Base-by-base conservation (phyloP, 1,140 invertebrate species). In the Andrena cerasifolii region DNA sequence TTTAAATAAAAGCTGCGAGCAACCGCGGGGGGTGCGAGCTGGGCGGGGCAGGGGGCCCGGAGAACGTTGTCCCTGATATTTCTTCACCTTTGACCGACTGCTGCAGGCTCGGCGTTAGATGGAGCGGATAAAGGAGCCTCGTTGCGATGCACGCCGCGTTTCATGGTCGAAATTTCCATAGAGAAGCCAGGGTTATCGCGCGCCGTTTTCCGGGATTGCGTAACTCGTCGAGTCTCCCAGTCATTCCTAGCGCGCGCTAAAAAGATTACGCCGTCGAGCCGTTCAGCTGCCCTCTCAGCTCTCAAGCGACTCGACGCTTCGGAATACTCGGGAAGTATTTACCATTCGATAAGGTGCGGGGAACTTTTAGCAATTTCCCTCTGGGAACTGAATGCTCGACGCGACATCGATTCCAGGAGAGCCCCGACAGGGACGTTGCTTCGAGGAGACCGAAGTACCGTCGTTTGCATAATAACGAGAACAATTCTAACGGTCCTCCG, bases 161-260 rank as follows among this genome's bases (percentile, higher is more conserved):
- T 87, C 84, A 85, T 72, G 87, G 87, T 81, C 87, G 65, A 82
- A 81, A 89, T 87, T 87, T 86, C 79, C 87, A 88, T 88, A 84
- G 49, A 67, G 66, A 68, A 72, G 54, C 66, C 84, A 86, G 74
- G 82, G 81, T 86, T 80, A 84, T 71, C 73, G 67, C 67, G 56
- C 40, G 67, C 67, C 81, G 80, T 73, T 79, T 79, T 85, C 83
- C 79, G 68, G 73, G 72, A 87, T 87, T 86, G 82, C 82, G 82
- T 85, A 89, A 88, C 85, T 76, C 65, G 33, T 67, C 73, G 21
- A 43, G 36, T 40, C 36, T 54, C 31, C 43, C 12, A 49, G 40
- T 45, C 73, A 66, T 53, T 26, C 12, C 21, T 53, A 21, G 56
- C 6, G 6, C 21, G 2, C 33, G 43, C n/a, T 18, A 49, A 72